Evolutionary conservation across 2,113 vertebrate genomes (phyloP).

Genomic region (Ginglymostoma cirratum): DNA sequence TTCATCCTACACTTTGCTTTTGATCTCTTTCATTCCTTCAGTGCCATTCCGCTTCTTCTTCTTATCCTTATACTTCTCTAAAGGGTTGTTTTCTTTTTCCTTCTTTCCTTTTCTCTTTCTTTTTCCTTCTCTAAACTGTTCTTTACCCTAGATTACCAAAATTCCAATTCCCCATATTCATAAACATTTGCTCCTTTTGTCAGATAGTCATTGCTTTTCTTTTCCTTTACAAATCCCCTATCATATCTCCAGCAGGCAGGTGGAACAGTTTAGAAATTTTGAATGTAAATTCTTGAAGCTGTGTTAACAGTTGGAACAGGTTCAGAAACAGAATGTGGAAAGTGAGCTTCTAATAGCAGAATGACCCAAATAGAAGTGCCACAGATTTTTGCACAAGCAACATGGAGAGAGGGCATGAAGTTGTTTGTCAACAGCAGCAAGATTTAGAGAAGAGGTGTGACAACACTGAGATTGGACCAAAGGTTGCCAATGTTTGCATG

Average conservation of each 20-base stretch:
- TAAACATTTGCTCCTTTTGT: not conserved
- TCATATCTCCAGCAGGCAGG: not conserved
- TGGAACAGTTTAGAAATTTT: not conserved
- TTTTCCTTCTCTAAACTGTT: not conserved
- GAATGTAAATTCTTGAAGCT: not conserved
- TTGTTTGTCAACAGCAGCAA: not conserved
- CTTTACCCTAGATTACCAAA: not conserved
- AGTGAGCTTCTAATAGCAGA: not conserved
- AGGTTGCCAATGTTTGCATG: not conserved
- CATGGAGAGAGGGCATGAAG: not conserved
- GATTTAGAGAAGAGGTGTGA: not conserved
- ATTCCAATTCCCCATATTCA: not conserved
- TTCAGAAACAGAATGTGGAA: not conserved
- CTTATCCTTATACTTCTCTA: not conserved
- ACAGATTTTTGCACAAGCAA: not conserved
- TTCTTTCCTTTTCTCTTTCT: not conserved
- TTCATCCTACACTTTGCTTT: not conserved
- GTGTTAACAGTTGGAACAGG: not conserved
- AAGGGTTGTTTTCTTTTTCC: not conserved
- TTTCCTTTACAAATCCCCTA: not conserved
- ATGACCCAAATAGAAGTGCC: not conserved
- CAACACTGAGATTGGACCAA: not conserved
- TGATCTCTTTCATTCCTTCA: not conserved
- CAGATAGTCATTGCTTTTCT: not conserved
- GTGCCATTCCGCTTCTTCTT: not conserved